Base-by-base conservation (phyloP, 2,797 vertebrate species). In the Trachurus trachurus region DNA sequence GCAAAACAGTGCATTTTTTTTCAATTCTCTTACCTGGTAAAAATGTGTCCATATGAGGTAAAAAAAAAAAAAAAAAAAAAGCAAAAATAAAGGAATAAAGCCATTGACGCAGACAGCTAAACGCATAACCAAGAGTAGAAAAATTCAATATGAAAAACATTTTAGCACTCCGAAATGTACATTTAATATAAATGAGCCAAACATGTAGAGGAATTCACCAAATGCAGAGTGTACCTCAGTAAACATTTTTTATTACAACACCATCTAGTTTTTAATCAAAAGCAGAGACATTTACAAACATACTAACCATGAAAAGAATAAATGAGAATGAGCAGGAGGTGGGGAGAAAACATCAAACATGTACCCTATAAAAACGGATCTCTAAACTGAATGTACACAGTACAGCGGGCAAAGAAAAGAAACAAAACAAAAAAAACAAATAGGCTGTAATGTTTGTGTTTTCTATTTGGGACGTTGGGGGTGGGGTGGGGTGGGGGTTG, bases 161-260 rank as follows among this genome's bases (percentile, higher is more conserved):
- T 50, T 21, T 26, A 71, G 57, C 54, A 88, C 21, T 82, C 62
- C 50, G 74, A 81, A 74, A 83, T 74, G 87, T 66, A 92, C 89
- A 93, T 93, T 93, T 90, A 87, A 91, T 90, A 93, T 90, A 88
- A 93, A 94, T 81, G 86, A 92, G 78, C 21, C 70, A 82, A 84
- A 74, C 75, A 80, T 68, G 53, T 86, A 81, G 87, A 93, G 87
- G 88, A 93, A 93, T 86, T 90, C 95, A 97, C 95, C 95, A 95
- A 96, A 97, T 94, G 86, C 94, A 92, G 84, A 94, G 95, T 95
- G 96, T 96, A 97, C 97, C 96, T 96, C 96, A 96, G 96, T 96
- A 95, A 97, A 98, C 96, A 96, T 96, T 98, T 90, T 94, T 99
- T 99, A 99, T 99, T 99, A 99, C 98, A 98, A 99, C 97, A 98